A percentile compares a stretch with the other conserved stretches of the same genome.
These are phyloP conservation scores for Seira musarum DNA, from an alignment of 2,888 invertebrate species.

Conservation along the genomic window DNA sequence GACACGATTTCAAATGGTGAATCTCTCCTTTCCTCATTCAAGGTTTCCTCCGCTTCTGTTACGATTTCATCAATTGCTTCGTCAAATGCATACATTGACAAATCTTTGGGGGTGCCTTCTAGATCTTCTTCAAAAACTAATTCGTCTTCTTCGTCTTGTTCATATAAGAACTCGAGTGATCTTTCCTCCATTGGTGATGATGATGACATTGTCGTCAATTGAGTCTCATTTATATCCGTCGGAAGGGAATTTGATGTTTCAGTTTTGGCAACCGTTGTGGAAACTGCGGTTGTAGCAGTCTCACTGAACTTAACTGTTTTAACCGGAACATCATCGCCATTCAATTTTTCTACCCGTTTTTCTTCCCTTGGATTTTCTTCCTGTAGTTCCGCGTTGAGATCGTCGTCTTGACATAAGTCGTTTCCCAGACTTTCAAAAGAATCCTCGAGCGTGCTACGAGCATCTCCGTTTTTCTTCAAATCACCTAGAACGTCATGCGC, in stretches of 20 bases:
- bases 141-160: slow-evolving; percentile 27
- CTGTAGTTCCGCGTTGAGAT: background rate
- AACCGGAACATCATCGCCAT: no score
- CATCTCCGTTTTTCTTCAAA: slow-evolving; percentile 37
- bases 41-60: background rate
- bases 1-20: background rate
- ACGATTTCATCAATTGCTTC: background rate
- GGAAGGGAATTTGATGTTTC: background rate
- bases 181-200: background rate
- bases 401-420: slow-evolving; percentile 1
- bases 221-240: background rate
- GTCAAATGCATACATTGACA: background rate
- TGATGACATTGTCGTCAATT: background rate
- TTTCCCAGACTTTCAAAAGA: slow-evolving; percentile 40
- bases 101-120: background rate
- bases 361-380: background rate
- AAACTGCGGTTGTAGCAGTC: slow-evolving; percentile 7
- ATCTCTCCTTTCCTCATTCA: background rate
- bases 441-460: slow-evolving; percentile 30
- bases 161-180: slow-evolving; percentile 30
- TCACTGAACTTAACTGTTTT: background rate
- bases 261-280: background rate
- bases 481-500: slow-evolving; percentile 48
- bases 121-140: background rate
- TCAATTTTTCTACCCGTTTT: no score